Evolutionary conservation across 2,888 invertebrate species (phyloP), one percentile per base, ranked within the genome.

Genomic region (Trilocha varians): DNA sequence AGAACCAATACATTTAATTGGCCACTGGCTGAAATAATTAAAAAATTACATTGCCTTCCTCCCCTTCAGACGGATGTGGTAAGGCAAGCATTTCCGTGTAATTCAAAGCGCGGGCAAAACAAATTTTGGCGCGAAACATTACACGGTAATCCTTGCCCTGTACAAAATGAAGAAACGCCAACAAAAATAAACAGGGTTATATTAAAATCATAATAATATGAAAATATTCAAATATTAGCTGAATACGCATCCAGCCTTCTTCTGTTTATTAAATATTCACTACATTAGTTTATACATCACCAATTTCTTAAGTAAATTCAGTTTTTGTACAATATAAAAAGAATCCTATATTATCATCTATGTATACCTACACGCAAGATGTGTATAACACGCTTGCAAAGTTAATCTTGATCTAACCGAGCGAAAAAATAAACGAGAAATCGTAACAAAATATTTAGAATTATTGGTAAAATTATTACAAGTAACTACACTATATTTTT

Each of bases 251-350:
- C 70, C 84, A 80, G 80, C 82, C 73, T 71, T 80, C 68, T 79
- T 83, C 78, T 82, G 77, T 83, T 82, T 78, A 84, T 82, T 84
- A 84, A 85, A 85, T 85, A 85, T 78, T 79, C 70, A 78, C 83
- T 85, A 85, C 78, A 79, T 83, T 82, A 75, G 80, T 85, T 85
- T 85, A 78, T 84, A 85, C 84, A 85, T 84, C 85, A 85, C 84
- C 85, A 82, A 85, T 84, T 78, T 80, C 84, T 84, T 84, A 84
- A 84, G 83, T 84, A 83, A 83, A 83, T 82, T 83, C 83, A 84
- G 82, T 84, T 82, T 83, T 85, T 85, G 85, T 85, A 85, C 85
- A 85, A 85, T 85, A 85, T 84, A 84, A 85, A 85, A 85, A 85
- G 80, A 84, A 84, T 79, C 84, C 83, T 85, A 85, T 70, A 78